phyloP scores from a whole-genome alignment of 2,888 invertebrate species.

The Dorcus hopei region DNA sequence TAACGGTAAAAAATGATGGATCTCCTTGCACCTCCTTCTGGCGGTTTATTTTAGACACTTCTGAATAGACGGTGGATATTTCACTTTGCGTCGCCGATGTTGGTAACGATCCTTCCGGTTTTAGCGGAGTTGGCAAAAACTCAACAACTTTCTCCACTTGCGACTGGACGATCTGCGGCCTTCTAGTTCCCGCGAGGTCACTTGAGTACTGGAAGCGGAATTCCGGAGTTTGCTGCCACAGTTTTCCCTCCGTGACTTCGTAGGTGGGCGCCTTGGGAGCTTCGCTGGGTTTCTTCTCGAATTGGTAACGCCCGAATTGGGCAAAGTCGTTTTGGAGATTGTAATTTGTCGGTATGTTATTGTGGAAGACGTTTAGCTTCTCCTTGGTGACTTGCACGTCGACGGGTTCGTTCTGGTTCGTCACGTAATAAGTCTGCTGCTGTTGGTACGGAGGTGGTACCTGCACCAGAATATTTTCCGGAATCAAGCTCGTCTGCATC shows the following conservation, averaged over 20 bases:
- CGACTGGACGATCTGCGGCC: conserved; percentile 9
- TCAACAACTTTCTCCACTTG: conserved; percentile 24
- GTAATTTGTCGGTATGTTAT: conserved; percentile 34
- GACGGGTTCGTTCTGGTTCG: conserved; percentile 21
- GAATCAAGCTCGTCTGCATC: conserved; percentile 22
- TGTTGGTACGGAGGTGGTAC: conserved; percentile 31
- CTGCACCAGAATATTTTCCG: conserved; percentile 39
- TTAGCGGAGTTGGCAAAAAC: conserved; percentile 47
- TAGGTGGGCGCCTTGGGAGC: conserved; percentile 39
- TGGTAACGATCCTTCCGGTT: conserved; percentile 38
- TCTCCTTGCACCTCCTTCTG: conserved; percentile 31
- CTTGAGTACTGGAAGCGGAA: conserved; percentile 14
- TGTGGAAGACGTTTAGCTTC: conserved; percentile 44
- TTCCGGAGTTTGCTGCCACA: conserved; percentile 27
- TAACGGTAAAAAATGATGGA: conserved; percentile 39
- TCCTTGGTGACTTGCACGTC: conserved; percentile 48
- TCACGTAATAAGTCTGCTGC: conserved; percentile 9
- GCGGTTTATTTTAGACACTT: conserved; percentile 36
- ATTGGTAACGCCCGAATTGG: conserved; percentile 8
- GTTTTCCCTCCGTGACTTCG: conserved; percentile 48
- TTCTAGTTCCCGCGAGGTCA: background rate
- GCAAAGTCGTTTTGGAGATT: conserved; percentile 21
- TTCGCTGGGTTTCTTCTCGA: conserved; percentile 25
- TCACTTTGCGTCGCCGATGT: conserved; percentile 46
- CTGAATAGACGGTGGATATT: conserved; percentile 43